Base-by-base conservation (phyloP, 35 echinoderm and acorn worm genomes). In the Anneissia japonica region DNA sequence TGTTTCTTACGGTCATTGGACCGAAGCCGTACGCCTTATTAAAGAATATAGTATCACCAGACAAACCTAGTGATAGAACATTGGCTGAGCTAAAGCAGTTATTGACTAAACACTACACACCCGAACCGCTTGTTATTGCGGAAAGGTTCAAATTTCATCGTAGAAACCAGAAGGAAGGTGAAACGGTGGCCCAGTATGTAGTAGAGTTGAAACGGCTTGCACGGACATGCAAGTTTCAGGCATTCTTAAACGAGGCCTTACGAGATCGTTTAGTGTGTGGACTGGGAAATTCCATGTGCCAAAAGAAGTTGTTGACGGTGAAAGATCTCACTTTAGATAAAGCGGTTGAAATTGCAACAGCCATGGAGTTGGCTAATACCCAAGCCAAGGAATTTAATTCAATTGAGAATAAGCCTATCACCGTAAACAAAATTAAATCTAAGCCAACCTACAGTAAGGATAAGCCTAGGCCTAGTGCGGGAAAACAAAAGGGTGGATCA, bases 211-310 rank as follows among this genome's bases (percentile, higher is more conserved):
- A 75, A 30, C 26, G 79, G 46, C 35, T 93, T 12, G 56, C 92
- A 31, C 23, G 38, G 16, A 30, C 38, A 23, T 90, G 88, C 74
- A 74, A 87, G 29, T 94, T 79, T 76, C 83, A 74, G 23, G 64
- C 51, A 19, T 43, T 36, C 21, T 77, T 86, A 1, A 37, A 83
- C 13, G 79, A 86, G 74, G 37, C 72, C 17, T 26, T 90, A 31
- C 38, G 92, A n/a, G 92, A 94, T 39, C 35, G 86, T 72, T 84
- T 90, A 64, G 88, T 94, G 31, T 83, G 55, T 77, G 92, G 84
- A 34, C 37, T 90, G 35, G 34, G 31, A 0, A 46, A 83, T 79
- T 34, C 32, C 23, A 32, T 10, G 28, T 86, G 84, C 26, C 82
- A 86, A 43, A 35, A 72, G 0, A 75, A 74, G 40, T 38, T 90